phyloP scores from a whole-genome alignment of 2,113 vertebrate genomes.

The Leptobrachium ailaonicum region DNA sequence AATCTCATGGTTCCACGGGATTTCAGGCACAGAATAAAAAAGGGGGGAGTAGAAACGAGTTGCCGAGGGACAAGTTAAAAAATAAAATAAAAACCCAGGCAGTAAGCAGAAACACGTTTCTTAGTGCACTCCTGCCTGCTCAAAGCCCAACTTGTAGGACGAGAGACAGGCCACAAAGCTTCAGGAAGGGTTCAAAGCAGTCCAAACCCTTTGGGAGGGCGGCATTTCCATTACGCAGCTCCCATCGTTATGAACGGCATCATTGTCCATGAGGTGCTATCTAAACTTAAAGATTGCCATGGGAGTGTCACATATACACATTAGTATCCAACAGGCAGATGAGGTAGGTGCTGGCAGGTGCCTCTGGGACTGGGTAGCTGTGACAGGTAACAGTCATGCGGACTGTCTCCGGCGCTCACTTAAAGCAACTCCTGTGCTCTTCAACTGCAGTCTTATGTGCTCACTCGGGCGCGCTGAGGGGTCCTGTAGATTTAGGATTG shows the following conservation, averaged over 20 bases:
- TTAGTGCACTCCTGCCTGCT: slow-evolving; percentile 46
- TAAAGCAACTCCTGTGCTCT: slow-evolving; percentile 48
- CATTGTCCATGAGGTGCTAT: slow-evolving; percentile 43
- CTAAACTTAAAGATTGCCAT: slow-evolving; percentile 35
- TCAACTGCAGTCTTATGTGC: slow-evolving; percentile 47
- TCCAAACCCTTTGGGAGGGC: neutral
- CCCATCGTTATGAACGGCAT: slow-evolving; percentile 22
- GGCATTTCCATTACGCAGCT: slow-evolving; percentile 23
- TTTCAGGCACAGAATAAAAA: slow-evolving; percentile 30
- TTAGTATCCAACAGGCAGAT: slow-evolving; percentile 48
- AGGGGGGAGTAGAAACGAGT: slow-evolving; percentile 9
- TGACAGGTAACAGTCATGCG: slow-evolving; percentile 46
- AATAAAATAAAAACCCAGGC: slow-evolving; percentile 8
- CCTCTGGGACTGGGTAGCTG: slow-evolving; percentile 47
- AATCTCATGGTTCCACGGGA: slow-evolving; percentile 17
- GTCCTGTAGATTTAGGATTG: slow-evolving; percentile 51
- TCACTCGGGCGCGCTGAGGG: slow-evolving; percentile 42
- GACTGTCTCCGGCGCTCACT: slow-evolving; percentile 45
- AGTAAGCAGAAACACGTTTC: slow-evolving; percentile 33
- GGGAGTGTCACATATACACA: slow-evolving; percentile 51
- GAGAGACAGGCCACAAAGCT: slow-evolving; percentile 34
- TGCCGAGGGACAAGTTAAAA: slow-evolving; percentile 24
- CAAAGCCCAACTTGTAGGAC: slow-evolving; percentile 3
- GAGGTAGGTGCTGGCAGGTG: slow-evolving; percentile 51
- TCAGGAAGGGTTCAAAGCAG: slow-evolving; percentile 18